phyloP scores from a whole-genome alignment of 2,113 vertebrate genomes.

The Hyperoodon ampullatus region DNA sequence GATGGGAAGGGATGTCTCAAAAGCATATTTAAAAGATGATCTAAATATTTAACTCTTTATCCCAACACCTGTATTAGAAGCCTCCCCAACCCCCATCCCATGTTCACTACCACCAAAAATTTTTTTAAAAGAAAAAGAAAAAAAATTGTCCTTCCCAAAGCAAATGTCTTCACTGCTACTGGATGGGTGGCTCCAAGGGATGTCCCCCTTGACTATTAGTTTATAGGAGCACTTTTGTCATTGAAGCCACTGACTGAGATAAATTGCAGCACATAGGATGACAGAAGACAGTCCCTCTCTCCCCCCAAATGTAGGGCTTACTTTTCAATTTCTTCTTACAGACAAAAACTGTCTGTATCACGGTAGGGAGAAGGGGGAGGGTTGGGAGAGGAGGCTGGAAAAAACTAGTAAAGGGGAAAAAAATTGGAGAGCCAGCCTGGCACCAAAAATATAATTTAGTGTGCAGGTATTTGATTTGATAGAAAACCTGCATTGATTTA shows the following conservation, averaged over 20 bases:
- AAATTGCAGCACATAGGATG: background rate
- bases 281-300: background rate
- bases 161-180: constrained; percentile 43
- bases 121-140: background rate
- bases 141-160: constrained; percentile 30
- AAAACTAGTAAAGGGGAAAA: constrained; percentile 67
- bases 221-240: background rate
- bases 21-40: background rate
- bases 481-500: constrained; percentile 86
- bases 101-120: background rate
- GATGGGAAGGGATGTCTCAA: background rate
- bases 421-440: constrained; percentile 84
- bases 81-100: accelerated
- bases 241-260: background rate
- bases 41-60: background rate
- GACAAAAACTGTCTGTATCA: constrained; percentile 81
- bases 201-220: background rate
- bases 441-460: constrained; percentile 87
- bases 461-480: constrained; percentile 89
- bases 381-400: constrained; percentile 49
- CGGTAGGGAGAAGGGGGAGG: background rate
- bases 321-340: background rate
- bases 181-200: background rate
- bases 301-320: background rate
- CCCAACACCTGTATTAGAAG: background rate